A percentile compares a stretch with the other conserved stretches of the same genome.
Evolutionary conservation across 2,888 invertebrate species (phyloP).

Genomic region (Boloria euphrosyne): DNA sequence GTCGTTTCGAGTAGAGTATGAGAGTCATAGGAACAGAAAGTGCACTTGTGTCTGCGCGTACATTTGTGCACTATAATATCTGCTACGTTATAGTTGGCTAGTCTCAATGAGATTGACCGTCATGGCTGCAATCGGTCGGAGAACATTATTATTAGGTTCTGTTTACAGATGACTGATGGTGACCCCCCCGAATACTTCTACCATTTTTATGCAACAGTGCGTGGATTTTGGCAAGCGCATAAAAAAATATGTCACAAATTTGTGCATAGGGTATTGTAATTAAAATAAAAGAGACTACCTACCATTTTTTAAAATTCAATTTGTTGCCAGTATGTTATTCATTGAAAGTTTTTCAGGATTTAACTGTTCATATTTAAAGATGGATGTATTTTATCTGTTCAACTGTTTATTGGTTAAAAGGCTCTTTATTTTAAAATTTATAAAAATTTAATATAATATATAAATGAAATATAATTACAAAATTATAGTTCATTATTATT

Average conservation of each 20-base stretch:
- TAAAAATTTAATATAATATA: constrained; percentile 2
- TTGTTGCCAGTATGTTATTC: constrained; percentile 1
- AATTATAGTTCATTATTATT: constrained; percentile 12
- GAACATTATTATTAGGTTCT: too few relatives aligned
- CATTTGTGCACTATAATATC: too few relatives aligned
- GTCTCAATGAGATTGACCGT: too few relatives aligned
- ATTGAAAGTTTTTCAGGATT: constrained; percentile 7
- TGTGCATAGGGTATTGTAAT: constrained; percentile 11
- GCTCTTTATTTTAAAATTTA: constrained; percentile 14
- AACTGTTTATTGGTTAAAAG: not conserved
- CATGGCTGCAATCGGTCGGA: too few relatives aligned
- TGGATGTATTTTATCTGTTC: constrained; percentile 10
- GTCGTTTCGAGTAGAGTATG: too few relatives aligned
- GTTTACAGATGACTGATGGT: too few relatives aligned
- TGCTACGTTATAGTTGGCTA: too few relatives aligned
- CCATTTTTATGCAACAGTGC: constrained; percentile 9
- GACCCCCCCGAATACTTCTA: too few relatives aligned
- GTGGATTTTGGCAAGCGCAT: constrained; percentile 16
- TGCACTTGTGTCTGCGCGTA: too few relatives aligned
- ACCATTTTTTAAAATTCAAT: constrained; percentile 1
- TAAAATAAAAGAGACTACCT: not conserved
- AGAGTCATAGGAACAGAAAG: too few relatives aligned
- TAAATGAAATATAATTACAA: constrained; percentile 15
- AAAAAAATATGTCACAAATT: constrained; percentile 5
- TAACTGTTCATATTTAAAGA: constrained; percentile 12